A percentile compares a stretch with the other conserved stretches of the same genome.
phyloP scores from a whole-genome alignment of 2,797 vertebrate species.

The Thaleichthys pacificus region DNA sequence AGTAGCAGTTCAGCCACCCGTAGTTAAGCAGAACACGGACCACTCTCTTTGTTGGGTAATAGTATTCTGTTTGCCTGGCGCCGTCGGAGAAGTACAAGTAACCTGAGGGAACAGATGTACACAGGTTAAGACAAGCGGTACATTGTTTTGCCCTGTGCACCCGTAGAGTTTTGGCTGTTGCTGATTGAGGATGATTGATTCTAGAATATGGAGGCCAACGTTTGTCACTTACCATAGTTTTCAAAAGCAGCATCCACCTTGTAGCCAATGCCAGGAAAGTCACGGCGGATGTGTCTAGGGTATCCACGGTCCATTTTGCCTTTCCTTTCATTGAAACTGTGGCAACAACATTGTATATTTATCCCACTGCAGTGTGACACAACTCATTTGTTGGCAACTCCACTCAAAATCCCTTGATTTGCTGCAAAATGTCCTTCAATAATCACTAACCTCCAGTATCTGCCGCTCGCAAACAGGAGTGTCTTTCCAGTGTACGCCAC shows the following conservation, averaged over 20 bases:
- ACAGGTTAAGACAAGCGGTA: neutral
- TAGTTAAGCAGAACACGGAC: conserved; percentile 51
- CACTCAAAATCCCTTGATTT: neutral
- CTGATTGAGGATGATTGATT: neutral
- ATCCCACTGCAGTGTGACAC: neutral
- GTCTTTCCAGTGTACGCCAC: conserved; percentile 6
- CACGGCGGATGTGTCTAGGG: conserved; percentile 50
- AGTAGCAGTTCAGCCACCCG: conserved; percentile 59
- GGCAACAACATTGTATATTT: neutral
- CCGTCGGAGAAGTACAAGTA: conserved; percentile 57
- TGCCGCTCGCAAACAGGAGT: conserved; percentile 4
- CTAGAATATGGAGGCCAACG: neutral
- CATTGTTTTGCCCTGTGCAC: neutral
- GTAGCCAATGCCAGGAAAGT: conserved; percentile 70
- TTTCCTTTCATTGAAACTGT: conserved; percentile 63
- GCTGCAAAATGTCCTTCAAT: neutral
- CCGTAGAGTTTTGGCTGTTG: neutral
- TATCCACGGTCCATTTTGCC: conserved; percentile 58
- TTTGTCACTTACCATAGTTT: conserved; percentile 66
- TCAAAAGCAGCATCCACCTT: conserved; percentile 81
- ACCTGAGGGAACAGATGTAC: conserved; percentile 33
- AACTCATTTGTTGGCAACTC: no score
- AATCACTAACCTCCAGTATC: conserved; percentile 60
- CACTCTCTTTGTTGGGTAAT: conserved; percentile 20
- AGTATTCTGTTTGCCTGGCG: conserved; percentile 47